These are phyloP conservation scores for Coendou prehensilis DNA, from an alignment of 2,797 vertebrate genomes.

Conservation along the genomic window DNA sequence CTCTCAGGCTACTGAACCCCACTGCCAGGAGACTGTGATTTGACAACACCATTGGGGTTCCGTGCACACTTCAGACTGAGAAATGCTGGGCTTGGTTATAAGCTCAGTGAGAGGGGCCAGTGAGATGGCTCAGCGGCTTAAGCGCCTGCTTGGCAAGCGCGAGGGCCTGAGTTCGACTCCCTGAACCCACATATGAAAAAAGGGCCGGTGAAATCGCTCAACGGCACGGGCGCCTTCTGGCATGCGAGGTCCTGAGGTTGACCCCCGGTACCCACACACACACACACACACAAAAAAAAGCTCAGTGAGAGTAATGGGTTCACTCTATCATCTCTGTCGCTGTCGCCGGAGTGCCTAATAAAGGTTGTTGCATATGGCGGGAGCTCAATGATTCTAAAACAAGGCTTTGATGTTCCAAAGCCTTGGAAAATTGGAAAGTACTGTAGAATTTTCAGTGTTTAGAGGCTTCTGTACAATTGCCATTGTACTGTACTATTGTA, in stretches of 20 bases:
- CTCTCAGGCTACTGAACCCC: not conserved
- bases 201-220: no score
- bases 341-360: not conserved
- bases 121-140: no score
- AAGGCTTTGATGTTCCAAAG: not conserved
- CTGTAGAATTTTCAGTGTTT: not conserved
- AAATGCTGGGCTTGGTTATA: accelerated
- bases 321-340: no score
- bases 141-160: no score
- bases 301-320: not conserved
- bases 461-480: not conserved
- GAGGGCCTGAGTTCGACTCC: no score
- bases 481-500: no score
- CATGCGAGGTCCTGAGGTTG: no score
- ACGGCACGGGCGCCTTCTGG: no score
- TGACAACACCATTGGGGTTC: not conserved
- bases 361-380: accelerated
- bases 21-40: not conserved
- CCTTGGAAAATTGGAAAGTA: not conserved
- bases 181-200: no score
- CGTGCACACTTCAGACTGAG: not conserved
- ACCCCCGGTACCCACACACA: no score
- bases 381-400: not conserved
- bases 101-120: not conserved
- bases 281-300: no score